Evolutionary conservation across 2,888 invertebrate species (phyloP).

Genomic region (Pachydiplax longipennis): DNA sequence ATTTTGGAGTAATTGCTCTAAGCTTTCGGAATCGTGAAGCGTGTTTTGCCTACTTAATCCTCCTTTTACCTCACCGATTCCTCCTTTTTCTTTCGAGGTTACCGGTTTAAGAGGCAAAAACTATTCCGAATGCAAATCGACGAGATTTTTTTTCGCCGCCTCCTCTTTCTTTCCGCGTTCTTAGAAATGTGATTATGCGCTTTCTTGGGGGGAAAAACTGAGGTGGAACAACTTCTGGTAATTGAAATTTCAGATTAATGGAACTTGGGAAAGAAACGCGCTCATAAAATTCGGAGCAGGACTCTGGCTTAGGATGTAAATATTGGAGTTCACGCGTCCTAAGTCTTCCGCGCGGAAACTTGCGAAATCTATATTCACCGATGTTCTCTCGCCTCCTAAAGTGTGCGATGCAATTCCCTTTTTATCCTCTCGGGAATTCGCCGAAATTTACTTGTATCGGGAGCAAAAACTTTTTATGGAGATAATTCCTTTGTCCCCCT

Average conservation of each 20-base stretch:
- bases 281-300: not conserved
- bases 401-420: too few relatives aligned
- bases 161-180: not conserved
- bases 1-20: slow-evolving; percentile 36
- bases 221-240: not conserved
- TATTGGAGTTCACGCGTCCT: not conserved
- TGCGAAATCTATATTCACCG: too few relatives aligned
- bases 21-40: not conserved
- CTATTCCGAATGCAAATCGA: slow-evolving; percentile 8
- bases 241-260: slow-evolving; percentile 39
- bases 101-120: not conserved
- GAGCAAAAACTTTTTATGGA: too few relatives aligned
- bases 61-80: not conserved
- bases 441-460: too few relatives aligned
- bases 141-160: not conserved
- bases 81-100: not conserved
- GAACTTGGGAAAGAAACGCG: not conserved
- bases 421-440: too few relatives aligned
- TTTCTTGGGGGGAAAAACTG: not conserved
- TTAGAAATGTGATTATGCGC: not conserved
- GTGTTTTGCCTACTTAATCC: not conserved
- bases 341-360: not conserved
- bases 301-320: not conserved
- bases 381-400: too few relatives aligned
- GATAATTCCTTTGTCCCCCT: too few relatives aligned